phyloP scores from a whole-genome alignment of 2,113 vertebrate species.

The Pterocles orientalis region DNA sequence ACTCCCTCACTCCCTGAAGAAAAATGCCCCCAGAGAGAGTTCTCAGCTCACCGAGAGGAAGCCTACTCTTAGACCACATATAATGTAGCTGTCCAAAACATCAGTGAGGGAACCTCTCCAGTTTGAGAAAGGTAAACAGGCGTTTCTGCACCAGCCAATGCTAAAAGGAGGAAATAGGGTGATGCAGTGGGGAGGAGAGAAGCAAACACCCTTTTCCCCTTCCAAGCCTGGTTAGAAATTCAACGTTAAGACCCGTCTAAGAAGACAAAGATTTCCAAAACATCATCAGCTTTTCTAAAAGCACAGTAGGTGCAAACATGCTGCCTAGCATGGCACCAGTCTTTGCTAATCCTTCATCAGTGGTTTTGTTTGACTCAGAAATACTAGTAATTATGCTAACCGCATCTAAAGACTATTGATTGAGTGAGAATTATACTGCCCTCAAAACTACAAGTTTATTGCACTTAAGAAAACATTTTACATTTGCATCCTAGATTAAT shows the following conservation, averaged over 20 bases:
- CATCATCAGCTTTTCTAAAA: not conserved
- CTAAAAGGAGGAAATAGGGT: not conserved
- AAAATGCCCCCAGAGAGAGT: not conserved
- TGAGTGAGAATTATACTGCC: not conserved
- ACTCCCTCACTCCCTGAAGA: not conserved
- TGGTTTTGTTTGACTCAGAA: not conserved
- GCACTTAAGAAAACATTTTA: not conserved
- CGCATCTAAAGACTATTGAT: not conserved
- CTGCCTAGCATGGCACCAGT: not conserved
- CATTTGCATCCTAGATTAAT: not conserved
- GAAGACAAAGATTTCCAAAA: not conserved
- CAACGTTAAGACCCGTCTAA: not conserved
- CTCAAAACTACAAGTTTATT: not conserved
- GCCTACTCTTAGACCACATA: not conserved
- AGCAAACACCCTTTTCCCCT: not conserved
- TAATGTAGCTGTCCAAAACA: not conserved
- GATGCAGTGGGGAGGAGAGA: not conserved
- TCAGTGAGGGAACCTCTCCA: not conserved
- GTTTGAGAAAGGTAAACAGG: not conserved
- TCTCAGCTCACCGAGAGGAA: not conserved
- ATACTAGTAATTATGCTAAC: not conserved
- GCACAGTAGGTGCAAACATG: not conserved
- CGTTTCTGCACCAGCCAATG: not conserved
- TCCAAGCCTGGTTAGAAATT: not conserved
- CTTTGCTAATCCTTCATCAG: not conserved